Percentiles rank a stretch among this genome's conserved stretches.
phyloP scores from a whole-genome alignment of 2,797 vertebrate species.

The Girardinus metallicus region DNA sequence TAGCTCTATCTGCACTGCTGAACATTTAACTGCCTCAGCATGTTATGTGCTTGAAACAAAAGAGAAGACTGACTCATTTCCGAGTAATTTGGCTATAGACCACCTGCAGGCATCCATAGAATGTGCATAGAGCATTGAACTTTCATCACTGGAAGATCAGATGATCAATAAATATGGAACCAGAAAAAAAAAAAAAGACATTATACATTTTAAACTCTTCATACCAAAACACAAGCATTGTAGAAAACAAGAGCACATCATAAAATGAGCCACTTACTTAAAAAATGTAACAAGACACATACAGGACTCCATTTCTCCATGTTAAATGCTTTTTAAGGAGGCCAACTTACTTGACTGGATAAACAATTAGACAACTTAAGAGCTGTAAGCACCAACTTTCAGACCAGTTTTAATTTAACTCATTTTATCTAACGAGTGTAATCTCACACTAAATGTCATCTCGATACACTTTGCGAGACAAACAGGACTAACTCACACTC shows the following conservation, averaged over 20 bases:
- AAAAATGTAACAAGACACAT: neutral
- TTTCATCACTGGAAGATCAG: neutral
- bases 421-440: neutral
- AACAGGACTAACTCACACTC: too few species aligned
- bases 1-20: neutral
- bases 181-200: neutral
- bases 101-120: too few species aligned
- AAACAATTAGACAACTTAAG: neutral
- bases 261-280: neutral
- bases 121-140: neutral
- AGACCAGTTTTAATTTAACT: neutral
- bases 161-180: neutral
- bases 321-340: neutral
- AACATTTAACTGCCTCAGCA: neutral
- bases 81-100: too few species aligned
- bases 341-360: neutral
- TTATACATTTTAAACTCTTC: neutral
- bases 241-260: neutral
- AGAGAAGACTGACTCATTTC: neutral
- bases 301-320: neutral
- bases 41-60: neutral
- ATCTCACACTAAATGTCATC: neutral
- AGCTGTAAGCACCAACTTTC: neutral
- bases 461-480: neutral
- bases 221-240: neutral